Percentiles rank a stretch among this genome's conserved stretches.
These are phyloP conservation scores for Pararge aegeria DNA, from an alignment of 1,140 invertebrate species.

Conservation along the genomic window DNA sequence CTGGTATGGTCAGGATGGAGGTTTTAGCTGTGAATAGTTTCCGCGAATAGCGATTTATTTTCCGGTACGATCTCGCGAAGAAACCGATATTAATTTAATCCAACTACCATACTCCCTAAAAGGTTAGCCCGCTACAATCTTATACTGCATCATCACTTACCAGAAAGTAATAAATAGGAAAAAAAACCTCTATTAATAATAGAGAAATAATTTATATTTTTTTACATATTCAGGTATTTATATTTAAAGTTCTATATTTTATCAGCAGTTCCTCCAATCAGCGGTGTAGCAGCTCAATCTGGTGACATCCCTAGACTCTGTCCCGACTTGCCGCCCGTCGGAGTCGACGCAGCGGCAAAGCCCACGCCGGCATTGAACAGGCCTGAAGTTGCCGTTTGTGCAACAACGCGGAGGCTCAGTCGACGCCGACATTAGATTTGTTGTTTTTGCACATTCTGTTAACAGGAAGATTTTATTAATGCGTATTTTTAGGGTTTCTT, in stretches of 20 bases:
- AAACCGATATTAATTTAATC: too few relatives aligned
- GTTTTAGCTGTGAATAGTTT: too few relatives aligned
- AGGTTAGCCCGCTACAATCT: too few relatives aligned
- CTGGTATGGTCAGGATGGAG: too few relatives aligned
- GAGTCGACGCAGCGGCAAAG: slow-evolving; percentile 81
- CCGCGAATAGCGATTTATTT: too few relatives aligned
- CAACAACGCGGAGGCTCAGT: slow-evolving; percentile 79
- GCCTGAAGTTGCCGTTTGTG: slow-evolving; percentile 81
- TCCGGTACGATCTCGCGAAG: too few relatives aligned
- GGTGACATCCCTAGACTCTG: slow-evolving; percentile 51
- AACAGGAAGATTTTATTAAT: slow-evolving; percentile 10
- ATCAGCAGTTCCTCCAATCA: slow-evolving; percentile 55
- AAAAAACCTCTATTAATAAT: too few relatives aligned
- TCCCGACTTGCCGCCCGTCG: slow-evolving; percentile 78
- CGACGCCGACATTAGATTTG: slow-evolving; percentile 59
- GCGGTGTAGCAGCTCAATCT: slow-evolving; percentile 53
- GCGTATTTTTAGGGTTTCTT: too few relatives aligned
- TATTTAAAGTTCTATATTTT: not conserved
- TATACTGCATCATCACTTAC: too few relatives aligned
- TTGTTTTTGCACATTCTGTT: slow-evolving; percentile 81
- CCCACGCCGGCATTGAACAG: slow-evolving; percentile 80
- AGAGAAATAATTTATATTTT: too few relatives aligned
- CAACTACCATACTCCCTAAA: too few relatives aligned
- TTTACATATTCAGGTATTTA: not conserved
- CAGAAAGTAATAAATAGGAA: too few relatives aligned